Percentiles rank a stretch among this genome's conserved stretches.
Evolutionary conservation across 2,888 invertebrate species (phyloP).

Genomic region (Acleris laterana): DNA sequence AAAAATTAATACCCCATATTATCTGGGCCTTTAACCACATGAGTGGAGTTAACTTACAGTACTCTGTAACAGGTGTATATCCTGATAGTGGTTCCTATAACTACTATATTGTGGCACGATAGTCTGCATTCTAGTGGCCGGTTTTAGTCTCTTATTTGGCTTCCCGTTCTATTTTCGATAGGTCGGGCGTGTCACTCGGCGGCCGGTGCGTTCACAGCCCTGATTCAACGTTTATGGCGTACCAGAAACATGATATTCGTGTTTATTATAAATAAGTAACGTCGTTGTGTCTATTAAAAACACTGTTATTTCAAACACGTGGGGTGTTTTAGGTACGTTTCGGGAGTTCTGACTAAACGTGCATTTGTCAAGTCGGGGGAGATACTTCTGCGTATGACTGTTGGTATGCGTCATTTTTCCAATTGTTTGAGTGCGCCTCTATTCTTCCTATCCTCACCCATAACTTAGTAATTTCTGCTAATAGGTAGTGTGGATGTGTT

Average conservation of each 20-base stretch:
- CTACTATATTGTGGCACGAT: constrained; percentile 40
- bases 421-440: not conserved
- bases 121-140: constrained; percentile 53
- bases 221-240: constrained; percentile 23
- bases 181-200: constrained; percentile 42
- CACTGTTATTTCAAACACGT: constrained; percentile 14
- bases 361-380: not conserved
- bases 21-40: no score
- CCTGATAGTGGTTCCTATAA: not conserved
- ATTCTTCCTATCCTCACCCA: not conserved
- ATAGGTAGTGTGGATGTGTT: not conserved
- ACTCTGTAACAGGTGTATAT: not conserved
- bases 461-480: not conserved
- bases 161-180: constrained; percentile 58
- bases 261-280: constrained; percentile 33
- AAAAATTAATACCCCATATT: no score
- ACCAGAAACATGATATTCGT: constrained; percentile 31
- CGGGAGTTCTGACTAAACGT: constrained; percentile 11
- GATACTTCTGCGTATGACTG: not conserved
- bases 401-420: not conserved
- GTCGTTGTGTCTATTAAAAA: constrained; percentile 27
- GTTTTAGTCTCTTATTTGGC: constrained; percentile 52
- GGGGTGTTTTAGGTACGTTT: constrained; percentile 16
- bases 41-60: not conserved
- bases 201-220: constrained; percentile 26